Evolutionary conservation across 2,797 vertebrate genomes (phyloP).

Genomic region (Hemibagrus guttatus): DNA sequence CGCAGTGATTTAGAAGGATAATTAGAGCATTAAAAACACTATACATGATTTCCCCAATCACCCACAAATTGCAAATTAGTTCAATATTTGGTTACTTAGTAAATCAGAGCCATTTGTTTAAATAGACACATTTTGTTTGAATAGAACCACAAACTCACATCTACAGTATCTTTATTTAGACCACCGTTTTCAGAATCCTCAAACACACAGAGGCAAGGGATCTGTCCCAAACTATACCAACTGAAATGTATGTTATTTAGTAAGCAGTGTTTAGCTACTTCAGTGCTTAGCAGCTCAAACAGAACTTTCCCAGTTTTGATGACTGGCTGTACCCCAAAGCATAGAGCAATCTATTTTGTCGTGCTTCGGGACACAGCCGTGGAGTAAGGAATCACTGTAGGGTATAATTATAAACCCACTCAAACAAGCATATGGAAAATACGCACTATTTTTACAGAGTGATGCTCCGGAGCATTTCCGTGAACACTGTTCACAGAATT

Average conservation of each 20-base stretch:
- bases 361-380: background rate
- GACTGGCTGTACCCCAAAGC: background rate
- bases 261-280: background rate
- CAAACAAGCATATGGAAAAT: constrained; percentile 5
- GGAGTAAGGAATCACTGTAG: background rate
- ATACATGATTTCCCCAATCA: background rate
- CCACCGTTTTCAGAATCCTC: background rate
- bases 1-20: background rate
- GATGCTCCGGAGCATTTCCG: constrained; percentile 25
- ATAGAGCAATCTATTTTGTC: background rate
- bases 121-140: background rate
- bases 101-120: background rate
- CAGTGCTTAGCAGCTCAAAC: background rate
- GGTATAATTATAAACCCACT: background rate
- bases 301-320: background rate
- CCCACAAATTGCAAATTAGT: background rate
- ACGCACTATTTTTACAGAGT: constrained; percentile 28
- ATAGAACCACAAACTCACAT: background rate
- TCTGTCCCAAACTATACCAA: background rate
- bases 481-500: constrained; percentile 30
- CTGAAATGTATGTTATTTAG: background rate
- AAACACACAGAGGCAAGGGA: background rate
- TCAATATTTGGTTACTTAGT: background rate
- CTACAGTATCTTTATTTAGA: background rate
- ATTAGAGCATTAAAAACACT: background rate